Evolutionary conservation across 2,888 invertebrate genomes (phyloP).

Genomic region (Drosophila imparisetae): DNA sequence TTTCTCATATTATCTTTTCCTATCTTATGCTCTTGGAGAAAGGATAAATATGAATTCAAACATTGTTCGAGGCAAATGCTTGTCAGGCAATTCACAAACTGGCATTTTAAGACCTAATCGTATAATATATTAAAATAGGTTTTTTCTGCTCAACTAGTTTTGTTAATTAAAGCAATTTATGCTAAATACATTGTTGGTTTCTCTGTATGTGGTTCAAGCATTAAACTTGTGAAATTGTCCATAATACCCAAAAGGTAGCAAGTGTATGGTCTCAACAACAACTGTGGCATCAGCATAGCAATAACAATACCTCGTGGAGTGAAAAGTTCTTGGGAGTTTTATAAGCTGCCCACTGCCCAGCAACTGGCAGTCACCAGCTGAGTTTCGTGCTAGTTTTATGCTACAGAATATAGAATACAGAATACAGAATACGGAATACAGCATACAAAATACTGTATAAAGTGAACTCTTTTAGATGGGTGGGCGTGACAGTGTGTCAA

Average conservation of each 20-base stretch:
- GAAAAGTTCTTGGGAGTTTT: conserved; percentile 66
- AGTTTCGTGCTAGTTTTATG: conserved; percentile 69
- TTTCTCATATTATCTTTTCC: not conserved
- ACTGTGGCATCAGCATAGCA: conserved; percentile 56
- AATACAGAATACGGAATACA: conserved; percentile 17
- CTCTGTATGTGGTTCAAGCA: not conserved
- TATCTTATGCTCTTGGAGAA: not conserved
- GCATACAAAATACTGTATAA: conserved; percentile 49
- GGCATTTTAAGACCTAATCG: not conserved
- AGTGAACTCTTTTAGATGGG: conserved; percentile 44
- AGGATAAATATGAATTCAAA: not conserved
- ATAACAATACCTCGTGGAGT: conserved; percentile 68
- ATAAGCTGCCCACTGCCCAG: conserved; percentile 7
- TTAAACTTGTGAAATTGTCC: not conserved
- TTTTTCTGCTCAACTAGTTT: not conserved
- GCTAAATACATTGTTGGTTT: not conserved
- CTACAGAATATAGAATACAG: conserved; percentile 39
- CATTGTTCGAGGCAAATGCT: not conserved
- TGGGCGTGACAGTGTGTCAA: conserved; percentile 79
- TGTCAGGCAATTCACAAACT: not conserved
- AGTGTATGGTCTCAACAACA: conserved; percentile 32
- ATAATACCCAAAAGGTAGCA: not conserved
- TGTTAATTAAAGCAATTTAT: not conserved
- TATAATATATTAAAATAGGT: not conserved
- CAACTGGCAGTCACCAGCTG: conserved; percentile 65